These are phyloP conservation scores for Micrasema longulum DNA, from an alignment of 1,140 invertebrate species.

Conservation along the genomic window DNA sequence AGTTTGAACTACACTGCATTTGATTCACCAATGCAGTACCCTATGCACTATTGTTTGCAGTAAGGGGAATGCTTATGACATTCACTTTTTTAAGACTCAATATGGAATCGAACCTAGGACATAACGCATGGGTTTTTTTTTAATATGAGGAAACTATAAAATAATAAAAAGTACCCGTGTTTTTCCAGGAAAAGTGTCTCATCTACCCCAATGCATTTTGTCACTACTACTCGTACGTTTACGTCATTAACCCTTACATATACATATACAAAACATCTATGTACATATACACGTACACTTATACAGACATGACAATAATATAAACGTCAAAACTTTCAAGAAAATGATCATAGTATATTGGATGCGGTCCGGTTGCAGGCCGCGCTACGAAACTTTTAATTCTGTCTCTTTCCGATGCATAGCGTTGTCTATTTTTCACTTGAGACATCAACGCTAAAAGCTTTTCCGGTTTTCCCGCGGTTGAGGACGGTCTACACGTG, in stretches of 20 bases:
- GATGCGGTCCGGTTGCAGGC: background rate
- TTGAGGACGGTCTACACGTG: background rate
- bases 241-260: background rate
- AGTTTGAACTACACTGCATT: too few relatives aligned
- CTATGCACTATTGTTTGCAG: too few relatives aligned
- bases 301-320: background rate
- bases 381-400: background rate
- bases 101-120: too few relatives aligned
- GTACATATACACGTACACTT: background rate
- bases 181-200: too few relatives aligned
- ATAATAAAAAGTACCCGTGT: too few relatives aligned
- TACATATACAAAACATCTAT: background rate
- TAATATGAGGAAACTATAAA: too few relatives aligned
- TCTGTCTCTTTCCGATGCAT: background rate
- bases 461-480: conserved; percentile 3
- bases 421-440: background rate
- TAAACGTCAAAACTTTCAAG: conserved; percentile 18
- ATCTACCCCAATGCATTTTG: background rate
- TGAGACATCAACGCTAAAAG: conserved; percentile 11
- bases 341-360: conserved; percentile 7
- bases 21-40: too few relatives aligned
- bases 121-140: too few relatives aligned
- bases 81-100: too few relatives aligned
- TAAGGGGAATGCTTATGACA: too few relatives aligned
- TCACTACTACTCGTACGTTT: background rate